Conservation (phyloP, 2,797 vertebrate species). For the Triplophysa bombifrons region DNA sequence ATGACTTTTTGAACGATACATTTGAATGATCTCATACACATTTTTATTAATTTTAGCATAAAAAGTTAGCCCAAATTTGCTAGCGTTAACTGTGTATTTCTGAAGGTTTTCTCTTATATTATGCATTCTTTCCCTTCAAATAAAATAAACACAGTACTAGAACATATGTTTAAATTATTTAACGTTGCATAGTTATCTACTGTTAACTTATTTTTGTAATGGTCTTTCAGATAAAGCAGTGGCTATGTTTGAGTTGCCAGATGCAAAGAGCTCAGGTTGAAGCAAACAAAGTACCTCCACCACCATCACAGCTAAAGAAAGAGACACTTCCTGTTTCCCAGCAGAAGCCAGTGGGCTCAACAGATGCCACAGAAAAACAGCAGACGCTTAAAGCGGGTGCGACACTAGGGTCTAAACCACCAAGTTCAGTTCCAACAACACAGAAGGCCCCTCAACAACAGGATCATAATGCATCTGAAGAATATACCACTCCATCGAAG, state of each 20-base stretch:
- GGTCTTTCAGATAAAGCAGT: constrained; percentile 57
- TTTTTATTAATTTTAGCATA: not conserved
- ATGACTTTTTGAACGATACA: no score
- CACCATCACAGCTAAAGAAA: constrained; percentile 58
- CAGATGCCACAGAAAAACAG: constrained; percentile 22
- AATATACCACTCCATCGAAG: constrained; percentile 22
- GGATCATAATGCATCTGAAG: constrained; percentile 42
- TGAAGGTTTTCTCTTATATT: not conserved
- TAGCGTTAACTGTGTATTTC: not conserved
- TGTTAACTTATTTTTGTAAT: not conserved
- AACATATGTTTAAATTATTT: not conserved
- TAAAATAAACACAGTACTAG: not conserved
- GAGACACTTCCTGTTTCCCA: constrained; percentile 61
- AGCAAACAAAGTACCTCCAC: constrained; percentile 57
- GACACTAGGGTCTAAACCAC: constrained; percentile 50
- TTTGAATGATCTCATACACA: not conserved
- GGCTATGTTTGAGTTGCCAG: constrained; percentile 86
- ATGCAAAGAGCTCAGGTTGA: constrained; percentile 81
- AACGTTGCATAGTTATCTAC: no score
- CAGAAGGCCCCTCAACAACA: constrained; percentile 58
- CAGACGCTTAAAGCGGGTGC: constrained; percentile 41
- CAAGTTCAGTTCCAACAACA: constrained; percentile 51
- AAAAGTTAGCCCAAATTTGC: not conserved
- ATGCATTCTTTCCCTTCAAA: not conserved
- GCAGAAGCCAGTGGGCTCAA: constrained; percentile 37